Percentiles rank a stretch among this genome's conserved stretches.
Evolutionary conservation across 2,797 vertebrate species (phyloP).

Genomic region (Notolabrus celidotus): DNA sequence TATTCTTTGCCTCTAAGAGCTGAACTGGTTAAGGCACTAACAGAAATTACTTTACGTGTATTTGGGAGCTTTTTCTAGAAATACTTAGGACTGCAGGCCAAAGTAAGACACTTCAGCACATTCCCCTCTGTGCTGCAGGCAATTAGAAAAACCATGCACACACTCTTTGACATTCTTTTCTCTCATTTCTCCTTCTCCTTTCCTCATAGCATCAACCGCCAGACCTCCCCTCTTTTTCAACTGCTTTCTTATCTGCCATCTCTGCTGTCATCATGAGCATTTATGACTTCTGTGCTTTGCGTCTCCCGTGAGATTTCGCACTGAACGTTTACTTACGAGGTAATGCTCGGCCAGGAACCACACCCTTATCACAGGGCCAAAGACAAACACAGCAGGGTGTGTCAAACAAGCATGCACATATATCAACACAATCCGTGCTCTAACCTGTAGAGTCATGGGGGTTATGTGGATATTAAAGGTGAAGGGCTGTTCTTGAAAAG

Average conservation of each 20-base stretch:
- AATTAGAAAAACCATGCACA: slow-evolving; percentile 23
- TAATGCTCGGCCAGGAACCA: slow-evolving; percentile 49
- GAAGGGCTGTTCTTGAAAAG: slow-evolving; percentile 16
- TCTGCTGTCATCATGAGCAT: slow-evolving; percentile 13
- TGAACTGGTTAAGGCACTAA: slow-evolving; percentile 61
- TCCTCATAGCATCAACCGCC: background rate
- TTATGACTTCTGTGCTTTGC: slow-evolving; percentile 20
- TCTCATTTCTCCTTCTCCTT: slow-evolving; percentile 36
- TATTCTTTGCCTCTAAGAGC: slow-evolving; percentile 24
- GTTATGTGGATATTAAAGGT: slow-evolving; percentile 6
- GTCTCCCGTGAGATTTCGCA: slow-evolving; percentile 65
- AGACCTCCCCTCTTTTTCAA: slow-evolving; percentile 4
- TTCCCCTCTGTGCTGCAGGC: slow-evolving; percentile 47
- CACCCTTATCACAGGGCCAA: slow-evolving; percentile 73
- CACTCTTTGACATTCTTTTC: slow-evolving; percentile 9
- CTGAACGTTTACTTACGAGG: slow-evolving; percentile 45
- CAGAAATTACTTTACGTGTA: slow-evolving; percentile 41
- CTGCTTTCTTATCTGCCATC: slow-evolving; percentile 29
- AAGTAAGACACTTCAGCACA: slow-evolving; percentile 7
- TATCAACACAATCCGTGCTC: slow-evolving; percentile 40
- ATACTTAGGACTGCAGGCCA: slow-evolving; percentile 19
- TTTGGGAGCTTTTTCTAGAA: slow-evolving; percentile 18
- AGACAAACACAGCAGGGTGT: slow-evolving; percentile 79
- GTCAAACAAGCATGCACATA: slow-evolving; percentile 54
- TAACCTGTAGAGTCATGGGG: slow-evolving; percentile 61